These are phyloP conservation scores for Phytoseiulus persimilis DNA, from an alignment of 2,888 invertebrate genomes.

Conservation along the genomic window DNA sequence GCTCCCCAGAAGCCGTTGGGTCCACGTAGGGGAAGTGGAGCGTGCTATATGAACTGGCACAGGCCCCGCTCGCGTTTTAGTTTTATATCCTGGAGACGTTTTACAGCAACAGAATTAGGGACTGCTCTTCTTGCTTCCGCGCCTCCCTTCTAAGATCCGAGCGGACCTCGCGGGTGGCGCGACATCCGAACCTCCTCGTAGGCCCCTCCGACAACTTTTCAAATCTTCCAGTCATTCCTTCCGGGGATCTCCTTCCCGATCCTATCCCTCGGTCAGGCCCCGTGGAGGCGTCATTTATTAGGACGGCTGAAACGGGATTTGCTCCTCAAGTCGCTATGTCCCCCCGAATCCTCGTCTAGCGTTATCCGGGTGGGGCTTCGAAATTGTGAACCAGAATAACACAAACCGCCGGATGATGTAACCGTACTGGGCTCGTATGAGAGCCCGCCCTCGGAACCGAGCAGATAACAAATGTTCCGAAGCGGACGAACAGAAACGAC, in stretches of 20 bases:
- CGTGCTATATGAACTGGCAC: not conserved
- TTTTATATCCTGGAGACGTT: not conserved
- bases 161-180: no score
- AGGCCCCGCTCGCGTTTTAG: not conserved
- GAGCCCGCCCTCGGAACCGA: not conserved
- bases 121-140: not conserved
- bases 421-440: not conserved
- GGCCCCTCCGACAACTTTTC: not conserved
- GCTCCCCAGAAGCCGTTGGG: not conserved
- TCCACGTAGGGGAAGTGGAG: not conserved
- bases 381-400: not conserved
- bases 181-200: not conserved
- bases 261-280: not conserved
- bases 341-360: not conserved
- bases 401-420: not conserved
- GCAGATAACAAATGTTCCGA: not conserved
- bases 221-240: not conserved
- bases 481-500: not conserved
- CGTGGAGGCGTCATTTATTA: not conserved
- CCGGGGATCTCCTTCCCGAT: not conserved
- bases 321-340: not conserved
- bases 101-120: not conserved
- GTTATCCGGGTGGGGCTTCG: not conserved
- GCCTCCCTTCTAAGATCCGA: not conserved
- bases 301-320: not conserved